Evolutionary conservation across 2,113 vertebrate species (phyloP), one percentile per base, ranked within the genome.

Genomic region (Agapornis roseicollis): DNA sequence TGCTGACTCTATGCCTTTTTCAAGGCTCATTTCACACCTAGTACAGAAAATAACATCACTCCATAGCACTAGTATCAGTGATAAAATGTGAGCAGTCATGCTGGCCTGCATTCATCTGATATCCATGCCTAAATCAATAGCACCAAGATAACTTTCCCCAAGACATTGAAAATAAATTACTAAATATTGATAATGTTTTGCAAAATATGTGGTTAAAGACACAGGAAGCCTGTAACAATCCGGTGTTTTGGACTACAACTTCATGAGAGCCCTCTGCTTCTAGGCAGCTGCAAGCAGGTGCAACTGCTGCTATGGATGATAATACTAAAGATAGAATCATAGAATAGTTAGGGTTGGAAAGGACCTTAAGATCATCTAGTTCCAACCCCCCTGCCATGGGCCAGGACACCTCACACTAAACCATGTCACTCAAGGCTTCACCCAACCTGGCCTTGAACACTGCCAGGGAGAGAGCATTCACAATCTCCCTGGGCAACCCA

Each of bases 141-240:
- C 10, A 3, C 4, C 3, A 1, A 84, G 8, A 17, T 63, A 66
- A 13, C 1, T 2, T n/a, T 17, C 24, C 13, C 41, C 49, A 72
- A 78, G 27, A 23, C 10, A 61, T 33, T 4, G 41, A 85, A 88
- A 85, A 80, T 22, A 52, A 76, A 69, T 56, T 47, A 41, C 7
- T 65, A 63, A 37, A 31, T 78, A 64, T 23, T 50, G 37, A 12
- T 11, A 44, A 7, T 6, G 8, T 33, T 78, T 47, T 66, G 6
- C 13, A 53, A 72, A 83, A 64, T 44, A 71, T 88, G 41, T 10
- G 3, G 7, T 20, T 70, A 58, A 87, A 87, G 6, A 37, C 4
- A 52, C 74, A 60, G n/a, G 24, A 80, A 91, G 27, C 16, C 13
- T 47, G 44, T 13, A 86, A 47, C 2, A 0, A 73, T 49, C 6